Conservation (phyloP, 2,113 vertebrate species). For the Meles meles region DNA sequence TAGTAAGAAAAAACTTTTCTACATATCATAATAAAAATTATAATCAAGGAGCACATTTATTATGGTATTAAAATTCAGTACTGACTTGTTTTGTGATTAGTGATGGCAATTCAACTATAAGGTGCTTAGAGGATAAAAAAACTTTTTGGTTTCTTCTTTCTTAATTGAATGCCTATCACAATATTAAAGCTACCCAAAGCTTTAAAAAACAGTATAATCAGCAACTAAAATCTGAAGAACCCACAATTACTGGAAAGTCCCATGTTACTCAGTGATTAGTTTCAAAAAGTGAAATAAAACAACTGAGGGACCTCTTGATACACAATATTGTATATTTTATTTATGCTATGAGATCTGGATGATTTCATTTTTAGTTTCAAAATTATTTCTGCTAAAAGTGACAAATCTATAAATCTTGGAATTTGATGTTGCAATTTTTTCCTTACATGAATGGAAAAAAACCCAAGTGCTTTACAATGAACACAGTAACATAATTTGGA, state of each 20-base stretch:
- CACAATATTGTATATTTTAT: not conserved
- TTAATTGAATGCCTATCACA: conserved; percentile 17
- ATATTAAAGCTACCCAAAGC: not conserved
- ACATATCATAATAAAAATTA: not conserved
- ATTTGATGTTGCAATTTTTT: not conserved
- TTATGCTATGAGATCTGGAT: not conserved
- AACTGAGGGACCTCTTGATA: not conserved
- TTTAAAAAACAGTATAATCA: not conserved
- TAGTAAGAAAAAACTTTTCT: not conserved
- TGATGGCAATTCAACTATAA: not conserved
- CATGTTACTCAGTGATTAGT: not conserved
- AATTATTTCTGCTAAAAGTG: not conserved
- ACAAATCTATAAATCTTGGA: not conserved
- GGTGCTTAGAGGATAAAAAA: conserved; percentile 1
- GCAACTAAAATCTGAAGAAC: not conserved
- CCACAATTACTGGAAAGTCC: not conserved
- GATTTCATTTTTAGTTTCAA: not conserved
- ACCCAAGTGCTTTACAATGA: not conserved
- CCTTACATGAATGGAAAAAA: not conserved
- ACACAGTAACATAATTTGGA: not conserved
- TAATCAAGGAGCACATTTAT: not conserved
- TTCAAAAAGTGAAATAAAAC: not conserved
- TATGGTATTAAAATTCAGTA: not conserved
- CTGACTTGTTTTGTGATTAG: not conserved
- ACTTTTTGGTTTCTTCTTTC: not conserved